Base-by-base conservation (phyloP, 37 sponge, comb jelly and placozoan species). In the Hormiphora californensis region DNA sequence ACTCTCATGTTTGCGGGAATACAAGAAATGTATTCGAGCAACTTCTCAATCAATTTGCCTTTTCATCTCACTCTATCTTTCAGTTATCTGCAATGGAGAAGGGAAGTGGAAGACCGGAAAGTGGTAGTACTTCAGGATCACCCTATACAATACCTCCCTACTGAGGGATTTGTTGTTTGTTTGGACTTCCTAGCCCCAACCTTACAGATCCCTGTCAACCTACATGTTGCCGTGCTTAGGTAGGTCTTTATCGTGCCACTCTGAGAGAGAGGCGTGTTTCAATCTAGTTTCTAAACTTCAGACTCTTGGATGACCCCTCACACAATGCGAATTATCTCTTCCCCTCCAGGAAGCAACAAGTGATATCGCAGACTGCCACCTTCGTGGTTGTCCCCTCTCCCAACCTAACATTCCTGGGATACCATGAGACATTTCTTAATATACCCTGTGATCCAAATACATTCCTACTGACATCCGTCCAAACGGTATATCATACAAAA, bases 121-220 rank as follows among this genome's bases (percentile, higher is more conserved):
- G n/a, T n/a, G n/a, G n/a, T n/a, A n/a, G n/a, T n/a, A n/a, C n/a
- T n/a, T n/a, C n/a, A n/a, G n/a, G n/a, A n/a, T n/a, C n/a, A n/a
- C n/a, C 81, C 21, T 7, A 73, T 73, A 7, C 35, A 43, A 3
- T 73, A 73, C 46, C 27, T 32, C 17, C 81, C 81, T 41, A 2
- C 9, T 0, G 21, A 22, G 4, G 81, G 81, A 21, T n/a, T 73
- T 40, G 81, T 28, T 41, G 46, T 73, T 28, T 73, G 43, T 30
- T 11, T 73, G 25, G 81, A 73, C 81, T 73, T 43, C 23, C 81
- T 73, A 1, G 43, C 81, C n/a, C 81, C 81, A n/a, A 41, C 81
- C 19, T 73, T 73, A 23, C 81, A 73, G 27, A 73, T 73, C 21
- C 23, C 81, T 43, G 81, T 46, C 25, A 73, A 73, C 81, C 35